Conservation (phyloP, 2,113 vertebrate species). For the Hirundichthys speculiger region DNA sequence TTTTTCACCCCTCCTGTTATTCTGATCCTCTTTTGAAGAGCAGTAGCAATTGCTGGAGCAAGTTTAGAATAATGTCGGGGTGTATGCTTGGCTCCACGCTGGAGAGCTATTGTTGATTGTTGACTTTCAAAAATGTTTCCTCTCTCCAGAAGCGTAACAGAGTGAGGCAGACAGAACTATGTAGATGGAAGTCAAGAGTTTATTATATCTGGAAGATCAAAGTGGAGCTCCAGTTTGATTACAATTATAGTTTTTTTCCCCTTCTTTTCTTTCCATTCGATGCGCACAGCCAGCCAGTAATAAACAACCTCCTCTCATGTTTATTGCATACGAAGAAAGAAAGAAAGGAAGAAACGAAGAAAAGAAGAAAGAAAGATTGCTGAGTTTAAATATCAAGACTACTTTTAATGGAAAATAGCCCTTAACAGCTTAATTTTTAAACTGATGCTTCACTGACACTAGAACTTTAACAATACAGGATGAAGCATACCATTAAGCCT, state of each 20-base stretch:
- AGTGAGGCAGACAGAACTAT: slow-evolving; percentile 7
- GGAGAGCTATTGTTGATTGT: slow-evolving; percentile 36
- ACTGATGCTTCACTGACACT: no score
- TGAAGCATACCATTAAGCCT: no score
- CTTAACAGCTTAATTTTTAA: no score
- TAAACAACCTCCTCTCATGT: slow-evolving; percentile 4
- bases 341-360: no score
- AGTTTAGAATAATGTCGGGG: slow-evolving; percentile 28
- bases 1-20: no score
- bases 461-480: no score
- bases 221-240: slow-evolving; percentile 41
- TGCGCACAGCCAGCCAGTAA: slow-evolving; percentile 1
- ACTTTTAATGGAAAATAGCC: background rate
- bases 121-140: slow-evolving; percentile 37
- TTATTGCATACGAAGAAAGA: slow-evolving; percentile 4
- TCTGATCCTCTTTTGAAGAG: slow-evolving; percentile 1
- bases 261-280: slow-evolving; percentile 19
- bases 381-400: slow-evolving; percentile 15
- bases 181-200: slow-evolving; percentile 2
- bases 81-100: slow-evolving; percentile 26
- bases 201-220: slow-evolving; percentile 40
- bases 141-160: slow-evolving; percentile 22
- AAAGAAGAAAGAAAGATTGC: background rate
- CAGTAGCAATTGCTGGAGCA: slow-evolving; percentile 7
- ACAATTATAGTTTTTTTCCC: slow-evolving; percentile 21